These are phyloP conservation scores for Erythrocercus mccallii DNA, from an alignment of 2,113 vertebrate genomes.

Conservation along the genomic window DNA sequence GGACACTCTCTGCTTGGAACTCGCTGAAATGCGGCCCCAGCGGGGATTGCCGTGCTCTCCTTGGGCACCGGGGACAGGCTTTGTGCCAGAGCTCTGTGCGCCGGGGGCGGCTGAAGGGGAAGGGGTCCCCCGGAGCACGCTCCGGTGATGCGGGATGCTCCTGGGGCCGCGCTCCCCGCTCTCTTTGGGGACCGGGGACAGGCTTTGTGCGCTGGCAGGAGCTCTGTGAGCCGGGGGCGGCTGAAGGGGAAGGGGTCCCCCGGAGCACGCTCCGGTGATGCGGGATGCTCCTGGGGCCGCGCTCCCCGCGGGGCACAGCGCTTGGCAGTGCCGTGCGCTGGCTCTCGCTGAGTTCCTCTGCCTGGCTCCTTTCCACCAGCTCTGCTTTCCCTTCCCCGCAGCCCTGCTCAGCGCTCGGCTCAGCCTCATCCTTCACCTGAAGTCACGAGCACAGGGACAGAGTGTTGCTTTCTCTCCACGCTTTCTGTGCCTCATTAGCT, in stretches of 20 bases:
- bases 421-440: constrained; percentile 4
- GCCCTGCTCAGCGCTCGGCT: background rate
- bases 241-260: background rate
- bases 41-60: rapidly evolving
- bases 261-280: background rate
- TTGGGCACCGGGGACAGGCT: background rate
- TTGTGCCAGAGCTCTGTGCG: background rate
- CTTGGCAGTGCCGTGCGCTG: background rate
- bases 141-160: background rate
- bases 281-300: background rate
- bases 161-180: rapidly evolving
- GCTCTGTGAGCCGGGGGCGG: background rate
- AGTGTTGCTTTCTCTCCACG: rapidly evolving
- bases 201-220: background rate
- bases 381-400: background rate
- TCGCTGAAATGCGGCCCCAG: background rate
- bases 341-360: background rate
- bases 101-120: background rate
- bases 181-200: background rate
- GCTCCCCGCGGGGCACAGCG: background rate
- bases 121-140: background rate
- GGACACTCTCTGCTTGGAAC: background rate
- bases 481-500: background rate
- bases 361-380: background rate
- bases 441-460: background rate